Evolutionary conservation across 2,797 vertebrate species (phyloP), one percentile per base, ranked within the genome.

Genomic region (Centropyge bicolor): DNA sequence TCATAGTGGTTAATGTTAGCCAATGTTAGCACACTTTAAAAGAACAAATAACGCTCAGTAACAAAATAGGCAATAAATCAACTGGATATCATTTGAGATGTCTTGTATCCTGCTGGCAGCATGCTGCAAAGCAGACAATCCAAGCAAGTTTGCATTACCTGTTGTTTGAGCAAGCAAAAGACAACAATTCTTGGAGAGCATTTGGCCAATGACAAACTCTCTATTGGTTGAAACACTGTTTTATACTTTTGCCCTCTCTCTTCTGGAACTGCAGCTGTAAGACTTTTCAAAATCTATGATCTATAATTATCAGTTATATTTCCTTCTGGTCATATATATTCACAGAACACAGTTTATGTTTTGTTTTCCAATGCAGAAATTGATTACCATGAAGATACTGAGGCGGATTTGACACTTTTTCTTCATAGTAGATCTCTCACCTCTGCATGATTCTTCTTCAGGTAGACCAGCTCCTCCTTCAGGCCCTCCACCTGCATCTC

Each of bases 401-500:
- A 35, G 35, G 17, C 31, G 0, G 13, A 64, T 5, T 11, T 16
- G 35, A 4, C 5, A n/a, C 35, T 8, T 45, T 35, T 46, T 6
- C 12, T 54, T 31, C 0, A 52, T 6, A 13, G 35, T 2, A 11
- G 4, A 11, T 13, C 11, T 24, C 84, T 88, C 63, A 96, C 95
- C 93, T 96, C 95, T 0, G 17, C 54, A 0, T 96, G 95, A 88
- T 94, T 95, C 92, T 95, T 96, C 90, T 82, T 95, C 73, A 96
- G 86, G 86, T 90, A 96, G 54, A 94, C 57, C 54, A 95, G 87
- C 88, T 96, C 95, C 85, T 96, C 95, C 63, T 86, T 95, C 80
- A 95, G 73, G 43, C 94, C 88, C 76, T 96, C 95, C 31, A 95
- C 88, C 87, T 93, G 92, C 89, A 94, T 93, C 91, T 95, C 95